phyloP scores from a whole-genome alignment of 1,140 invertebrate genomes.

The Pseudachorutes palmiensis region DNA sequence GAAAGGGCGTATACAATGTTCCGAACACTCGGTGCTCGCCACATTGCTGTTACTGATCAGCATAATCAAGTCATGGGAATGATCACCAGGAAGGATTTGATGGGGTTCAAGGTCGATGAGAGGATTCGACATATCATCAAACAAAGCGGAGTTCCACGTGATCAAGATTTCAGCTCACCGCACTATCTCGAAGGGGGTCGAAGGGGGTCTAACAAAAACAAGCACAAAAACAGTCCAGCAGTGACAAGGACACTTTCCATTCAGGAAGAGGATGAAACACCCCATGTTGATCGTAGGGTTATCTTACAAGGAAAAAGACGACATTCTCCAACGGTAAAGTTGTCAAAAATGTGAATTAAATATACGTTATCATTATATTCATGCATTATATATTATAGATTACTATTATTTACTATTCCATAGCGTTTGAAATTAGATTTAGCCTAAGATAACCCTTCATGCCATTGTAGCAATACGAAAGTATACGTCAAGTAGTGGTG shows the following conservation, averaged over 20 bases:
- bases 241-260: neutral
- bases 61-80: conserved; percentile 42
- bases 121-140: conserved; percentile 17
- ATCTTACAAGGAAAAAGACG: neutral
- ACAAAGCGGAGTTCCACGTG: neutral
- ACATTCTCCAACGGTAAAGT: neutral
- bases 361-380: too few species aligned
- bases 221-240: neutral
- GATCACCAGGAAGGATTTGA: conserved; percentile 45
- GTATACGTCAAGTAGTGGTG: too few species aligned
- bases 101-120: conserved; percentile 38
- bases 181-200: neutral
- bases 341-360: too few species aligned
- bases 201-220: neutral
- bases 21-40: conserved; percentile 39
- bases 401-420: too few species aligned
- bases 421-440: too few species aligned
- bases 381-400: too few species aligned
- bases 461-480: too few species aligned
- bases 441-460: too few species aligned
- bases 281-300: neutral
- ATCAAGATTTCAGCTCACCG: neutral
- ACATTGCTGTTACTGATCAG: conserved; percentile 39
- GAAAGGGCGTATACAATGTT: conserved; percentile 39
- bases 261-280: neutral